phyloP scores from a whole-genome alignment of 2,888 invertebrate genomes.

The Drosophila colorata region DNA sequence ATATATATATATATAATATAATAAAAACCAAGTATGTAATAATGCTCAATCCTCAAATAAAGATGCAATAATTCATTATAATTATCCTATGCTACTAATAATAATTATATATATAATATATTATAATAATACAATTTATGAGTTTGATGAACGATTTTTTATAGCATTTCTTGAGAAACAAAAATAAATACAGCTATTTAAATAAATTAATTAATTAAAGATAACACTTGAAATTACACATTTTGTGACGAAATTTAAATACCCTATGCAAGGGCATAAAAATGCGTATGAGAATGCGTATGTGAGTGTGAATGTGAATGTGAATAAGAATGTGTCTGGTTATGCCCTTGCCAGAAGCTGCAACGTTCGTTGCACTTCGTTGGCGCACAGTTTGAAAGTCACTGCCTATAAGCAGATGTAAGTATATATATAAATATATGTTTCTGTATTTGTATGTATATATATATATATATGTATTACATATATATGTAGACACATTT shows the following conservation, averaged over 20 bases:
- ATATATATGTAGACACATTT: slow-evolving; percentile 60
- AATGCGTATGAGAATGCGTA: slow-evolving; percentile 17
- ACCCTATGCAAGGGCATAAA: slow-evolving; percentile 29
- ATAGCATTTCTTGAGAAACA: too few relatives aligned
- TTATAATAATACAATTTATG: too few relatives aligned
- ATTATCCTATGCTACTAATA: too few relatives aligned
- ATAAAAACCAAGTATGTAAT: too few relatives aligned
- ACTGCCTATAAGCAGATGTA: slow-evolving; percentile 27
- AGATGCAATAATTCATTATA: too few relatives aligned
- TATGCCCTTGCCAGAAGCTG: slow-evolving; percentile 70
- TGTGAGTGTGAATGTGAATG: slow-evolving; percentile 16
- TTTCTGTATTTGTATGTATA: neutral
- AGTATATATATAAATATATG: neutral
- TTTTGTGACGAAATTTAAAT: neutral
- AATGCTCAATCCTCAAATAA: too few relatives aligned
- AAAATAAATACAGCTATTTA: too few relatives aligned
- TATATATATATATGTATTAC: neutral
- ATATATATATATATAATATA: neutral
- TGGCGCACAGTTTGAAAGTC: slow-evolving; percentile 72
- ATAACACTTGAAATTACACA: too few relatives aligned
- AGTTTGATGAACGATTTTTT: too few relatives aligned
- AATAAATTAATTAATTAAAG: too few relatives aligned
- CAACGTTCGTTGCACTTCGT: slow-evolving; percentile 76
- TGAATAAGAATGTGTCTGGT: slow-evolving; percentile 51
- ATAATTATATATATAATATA: too few relatives aligned